A percentile compares a stretch with the other conserved stretches of the same genome.
These are phyloP conservation scores for Climacteris rufus DNA, from an alignment of 2,113 vertebrate genomes.

Conservation along the genomic window DNA sequence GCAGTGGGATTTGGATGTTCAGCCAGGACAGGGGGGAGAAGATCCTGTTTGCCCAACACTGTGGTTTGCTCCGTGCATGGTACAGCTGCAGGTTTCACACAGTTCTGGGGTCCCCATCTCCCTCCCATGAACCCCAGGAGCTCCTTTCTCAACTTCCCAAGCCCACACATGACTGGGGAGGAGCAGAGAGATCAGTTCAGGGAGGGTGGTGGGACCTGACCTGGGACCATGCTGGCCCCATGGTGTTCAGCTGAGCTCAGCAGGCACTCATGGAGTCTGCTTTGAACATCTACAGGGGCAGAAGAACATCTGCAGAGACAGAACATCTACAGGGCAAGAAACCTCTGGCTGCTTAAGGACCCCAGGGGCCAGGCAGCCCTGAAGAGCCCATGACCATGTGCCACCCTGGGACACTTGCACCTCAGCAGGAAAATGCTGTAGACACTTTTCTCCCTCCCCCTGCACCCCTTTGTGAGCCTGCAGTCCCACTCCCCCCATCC, in stretches of 20 bases:
- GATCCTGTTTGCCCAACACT: neutral
- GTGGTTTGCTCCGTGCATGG: neutral
- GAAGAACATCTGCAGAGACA: neutral
- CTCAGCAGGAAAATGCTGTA: neutral
- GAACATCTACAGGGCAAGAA: neutral
- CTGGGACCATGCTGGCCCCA: fast-evolving
- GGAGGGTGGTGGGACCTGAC: too few species aligned
- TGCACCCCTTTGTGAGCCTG: neutral
- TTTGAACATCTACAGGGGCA: neutral
- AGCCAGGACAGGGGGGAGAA: neutral
- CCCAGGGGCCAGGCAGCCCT: neutral
- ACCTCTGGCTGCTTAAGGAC: neutral
- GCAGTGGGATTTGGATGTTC: neutral
- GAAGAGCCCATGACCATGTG: neutral
- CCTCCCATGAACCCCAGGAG: neutral
- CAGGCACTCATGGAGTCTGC: fast-evolving
- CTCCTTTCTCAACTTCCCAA: neutral
- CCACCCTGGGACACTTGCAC: neutral
- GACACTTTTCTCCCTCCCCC: neutral
- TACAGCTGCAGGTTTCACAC: neutral
- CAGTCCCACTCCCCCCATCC: neutral
- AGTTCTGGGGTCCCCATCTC: neutral
- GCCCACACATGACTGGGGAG: fast-evolving
- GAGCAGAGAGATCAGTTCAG: neutral
- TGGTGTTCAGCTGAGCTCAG: neutral